These are phyloP conservation scores for Notechis scutatus DNA, from an alignment of 2,113 vertebrate genomes.

Conservation along the genomic window DNA sequence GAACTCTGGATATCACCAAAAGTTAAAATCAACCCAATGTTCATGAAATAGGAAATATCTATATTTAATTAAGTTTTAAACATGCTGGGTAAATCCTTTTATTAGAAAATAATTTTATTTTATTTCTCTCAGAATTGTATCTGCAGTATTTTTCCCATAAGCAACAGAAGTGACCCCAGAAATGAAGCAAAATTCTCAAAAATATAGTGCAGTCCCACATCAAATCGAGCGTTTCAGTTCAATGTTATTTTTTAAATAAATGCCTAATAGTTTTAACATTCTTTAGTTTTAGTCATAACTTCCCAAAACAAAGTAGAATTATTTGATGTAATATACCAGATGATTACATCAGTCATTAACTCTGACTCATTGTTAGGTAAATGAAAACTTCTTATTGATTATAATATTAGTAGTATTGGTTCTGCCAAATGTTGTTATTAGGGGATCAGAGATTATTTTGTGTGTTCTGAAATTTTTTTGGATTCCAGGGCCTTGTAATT, in stretches of 20 bases:
- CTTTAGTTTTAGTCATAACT: neutral
- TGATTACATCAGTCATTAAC: neutral
- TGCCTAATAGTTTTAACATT: neutral
- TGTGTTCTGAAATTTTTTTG: neutral
- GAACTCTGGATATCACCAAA: neutral
- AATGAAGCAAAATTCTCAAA: neutral
- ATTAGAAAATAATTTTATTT: neutral
- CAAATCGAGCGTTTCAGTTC: neutral
- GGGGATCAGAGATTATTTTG: neutral
- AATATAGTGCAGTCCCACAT: neutral
- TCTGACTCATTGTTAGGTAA: neutral
- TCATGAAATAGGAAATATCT: neutral
- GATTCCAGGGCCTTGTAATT: neutral
- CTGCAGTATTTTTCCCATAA: neutral
- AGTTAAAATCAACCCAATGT: neutral
- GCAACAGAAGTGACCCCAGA: neutral
- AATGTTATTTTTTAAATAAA: neutral
- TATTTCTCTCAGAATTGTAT: neutral
- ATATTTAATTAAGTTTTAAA: neutral
- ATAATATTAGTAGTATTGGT: neutral
- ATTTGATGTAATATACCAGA: neutral
- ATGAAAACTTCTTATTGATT: neutral
- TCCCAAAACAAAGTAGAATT: neutral
- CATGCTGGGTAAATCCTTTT: neutral
- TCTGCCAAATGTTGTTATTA: neutral